A percentile compares a stretch with the other conserved stretches of the same genome.
Evolutionary conservation across 1,140 invertebrate species (phyloP).

Genomic region (Eupristina koningsbergeri): DNA sequence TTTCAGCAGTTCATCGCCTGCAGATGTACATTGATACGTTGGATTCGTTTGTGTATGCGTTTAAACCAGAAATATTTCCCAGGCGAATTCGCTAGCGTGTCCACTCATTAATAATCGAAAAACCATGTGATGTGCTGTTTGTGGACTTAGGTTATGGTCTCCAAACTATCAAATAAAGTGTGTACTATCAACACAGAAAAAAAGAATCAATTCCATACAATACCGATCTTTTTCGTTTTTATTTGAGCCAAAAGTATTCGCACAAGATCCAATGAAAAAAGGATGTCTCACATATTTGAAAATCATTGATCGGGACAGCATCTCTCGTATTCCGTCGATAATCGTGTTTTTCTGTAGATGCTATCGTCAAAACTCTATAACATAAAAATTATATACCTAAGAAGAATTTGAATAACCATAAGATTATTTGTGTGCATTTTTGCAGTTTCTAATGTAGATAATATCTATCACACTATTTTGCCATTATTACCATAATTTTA

Average conservation of each 20-base stretch:
- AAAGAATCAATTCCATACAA: background rate
- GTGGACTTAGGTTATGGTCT: background rate
- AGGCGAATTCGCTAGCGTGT: background rate
- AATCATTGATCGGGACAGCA: background rate
- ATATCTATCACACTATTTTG: background rate
- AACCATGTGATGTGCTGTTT: background rate
- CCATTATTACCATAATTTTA: background rate
- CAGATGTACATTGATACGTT: slow-evolving; percentile 9
- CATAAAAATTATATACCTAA: background rate
- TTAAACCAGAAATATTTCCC: slow-evolving; percentile 14
- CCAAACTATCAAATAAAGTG: background rate
- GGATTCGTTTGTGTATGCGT: background rate
- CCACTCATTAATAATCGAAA: background rate
- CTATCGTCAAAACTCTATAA: background rate
- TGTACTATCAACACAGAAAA: background rate
- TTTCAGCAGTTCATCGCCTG: slow-evolving; percentile 21
- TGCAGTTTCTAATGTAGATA: background rate
- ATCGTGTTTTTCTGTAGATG: background rate
- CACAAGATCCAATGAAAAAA: no score
- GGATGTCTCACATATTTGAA: background rate
- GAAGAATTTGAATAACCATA: background rate
- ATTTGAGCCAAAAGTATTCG: background rate
- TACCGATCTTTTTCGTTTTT: background rate
- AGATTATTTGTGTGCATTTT: background rate
- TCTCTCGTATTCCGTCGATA: background rate